Percentiles rank a stretch among this genome's conserved stretches.
phyloP scores from a whole-genome alignment of 2,113 vertebrate genomes.

The Bubo bubo region DNA sequence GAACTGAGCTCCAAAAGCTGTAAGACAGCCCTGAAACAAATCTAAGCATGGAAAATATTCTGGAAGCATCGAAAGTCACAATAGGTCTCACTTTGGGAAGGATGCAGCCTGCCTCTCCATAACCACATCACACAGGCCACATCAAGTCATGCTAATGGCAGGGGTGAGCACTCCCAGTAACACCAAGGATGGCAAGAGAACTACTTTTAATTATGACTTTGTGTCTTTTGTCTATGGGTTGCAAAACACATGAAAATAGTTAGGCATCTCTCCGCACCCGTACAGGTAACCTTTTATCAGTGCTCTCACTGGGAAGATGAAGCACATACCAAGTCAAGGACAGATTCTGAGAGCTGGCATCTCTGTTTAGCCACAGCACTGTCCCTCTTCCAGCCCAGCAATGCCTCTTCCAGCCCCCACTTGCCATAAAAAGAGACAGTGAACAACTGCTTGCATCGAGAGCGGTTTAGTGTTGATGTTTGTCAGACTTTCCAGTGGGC shows the following conservation, averaged over 20 bases:
- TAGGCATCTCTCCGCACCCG: not conserved
- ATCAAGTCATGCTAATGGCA: not conserved
- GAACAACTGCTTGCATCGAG: rapidly evolving
- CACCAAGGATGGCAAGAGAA: not conserved
- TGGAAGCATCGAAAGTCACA: not conserved
- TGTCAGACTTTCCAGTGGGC: not conserved
- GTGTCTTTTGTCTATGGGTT: not conserved
- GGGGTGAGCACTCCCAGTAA: not conserved
- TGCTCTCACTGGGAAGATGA: not conserved
- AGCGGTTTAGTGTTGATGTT: not conserved
- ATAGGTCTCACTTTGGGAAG: not conserved
- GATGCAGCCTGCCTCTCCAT: not conserved
- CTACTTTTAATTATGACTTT: not conserved
- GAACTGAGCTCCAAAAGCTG: not conserved
- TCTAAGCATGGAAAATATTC: not conserved
- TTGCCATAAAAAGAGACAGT: not conserved
- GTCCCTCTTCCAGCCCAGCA: not conserved
- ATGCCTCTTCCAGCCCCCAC: not conserved
- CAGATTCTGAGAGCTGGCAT: not conserved
- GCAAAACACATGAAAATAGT: not conserved
- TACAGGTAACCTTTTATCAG: not conserved
- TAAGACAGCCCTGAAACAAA: not conserved
- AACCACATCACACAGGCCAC: not conserved
- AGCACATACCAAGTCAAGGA: not conserved
- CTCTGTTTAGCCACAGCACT: not conserved